A percentile compares a stretch with the other conserved stretches of the same genome.
Conservation (phyloP, 2,113 vertebrate genomes). For the Zosterops lateralis region DNA sequence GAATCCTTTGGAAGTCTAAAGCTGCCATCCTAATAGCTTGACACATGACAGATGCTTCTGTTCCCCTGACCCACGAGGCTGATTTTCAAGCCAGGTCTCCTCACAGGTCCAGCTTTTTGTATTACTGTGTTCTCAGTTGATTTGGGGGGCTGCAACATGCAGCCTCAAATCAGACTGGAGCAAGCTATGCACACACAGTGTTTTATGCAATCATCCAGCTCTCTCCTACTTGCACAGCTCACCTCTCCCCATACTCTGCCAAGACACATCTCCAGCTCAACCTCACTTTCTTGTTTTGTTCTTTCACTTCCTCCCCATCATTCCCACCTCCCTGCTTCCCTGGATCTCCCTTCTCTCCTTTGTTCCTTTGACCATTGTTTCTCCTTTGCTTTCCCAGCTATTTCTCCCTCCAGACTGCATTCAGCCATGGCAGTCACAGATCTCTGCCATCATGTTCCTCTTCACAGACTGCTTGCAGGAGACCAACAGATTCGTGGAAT, state of each 20-base stretch:
- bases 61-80: background rate
- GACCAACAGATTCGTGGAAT: background rate
- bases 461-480: background rate
- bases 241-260: background rate
- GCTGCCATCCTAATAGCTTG: background rate
- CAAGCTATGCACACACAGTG: background rate
- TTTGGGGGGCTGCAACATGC: accelerated
- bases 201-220: background rate
- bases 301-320: background rate
- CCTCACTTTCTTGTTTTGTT: background rate
- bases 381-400: background rate
- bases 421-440: accelerated
- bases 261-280: background rate
- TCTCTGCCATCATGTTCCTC: background rate
- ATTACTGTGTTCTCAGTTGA: background rate
- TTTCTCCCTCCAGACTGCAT: background rate
- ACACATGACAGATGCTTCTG: background rate
- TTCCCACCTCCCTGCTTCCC: background rate
- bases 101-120: background rate
- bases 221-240: background rate
- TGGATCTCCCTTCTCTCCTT: background rate
- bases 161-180: background rate
- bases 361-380: background rate
- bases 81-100: background rate
- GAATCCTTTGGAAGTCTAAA: background rate